These are phyloP conservation scores for Alfaro cultratus DNA, from an alignment of 2,797 vertebrate genomes.

Conservation along the genomic window DNA sequence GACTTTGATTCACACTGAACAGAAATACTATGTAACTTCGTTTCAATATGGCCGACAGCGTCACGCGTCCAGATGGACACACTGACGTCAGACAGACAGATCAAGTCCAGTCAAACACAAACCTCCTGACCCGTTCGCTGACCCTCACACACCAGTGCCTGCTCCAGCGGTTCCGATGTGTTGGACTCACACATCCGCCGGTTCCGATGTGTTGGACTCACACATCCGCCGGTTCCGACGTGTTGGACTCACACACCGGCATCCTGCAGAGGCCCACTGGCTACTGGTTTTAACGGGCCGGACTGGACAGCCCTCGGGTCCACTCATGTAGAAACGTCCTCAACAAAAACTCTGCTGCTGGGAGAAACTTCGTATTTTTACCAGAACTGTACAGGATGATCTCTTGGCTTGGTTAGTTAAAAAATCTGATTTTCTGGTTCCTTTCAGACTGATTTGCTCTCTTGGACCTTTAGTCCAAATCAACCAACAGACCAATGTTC, in stretches of 20 bases:
- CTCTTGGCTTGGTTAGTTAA: neutral
- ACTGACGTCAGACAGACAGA: constrained; percentile 35
- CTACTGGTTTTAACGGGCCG: constrained; percentile 47
- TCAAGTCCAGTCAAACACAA: constrained; percentile 50
- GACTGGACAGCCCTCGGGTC: constrained; percentile 32
- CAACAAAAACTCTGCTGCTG: neutral
- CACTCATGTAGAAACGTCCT: constrained; percentile 31
- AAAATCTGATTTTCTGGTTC: neutral
- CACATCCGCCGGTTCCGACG: neutral
- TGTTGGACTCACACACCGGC: constrained; percentile 29
- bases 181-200: no score
- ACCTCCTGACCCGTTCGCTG: constrained; percentile 58
- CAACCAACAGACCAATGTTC: no score
- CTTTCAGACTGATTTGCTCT: neutral
- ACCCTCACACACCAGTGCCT: constrained; percentile 56
- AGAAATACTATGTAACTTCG: neutral
- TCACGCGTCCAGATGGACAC: constrained; percentile 7
- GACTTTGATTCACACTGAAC: no score
- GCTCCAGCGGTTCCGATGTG: no score
- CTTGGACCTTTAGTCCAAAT: no score
- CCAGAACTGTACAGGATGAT: neutral
- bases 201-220: no score
- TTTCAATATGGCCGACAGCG: neutral
- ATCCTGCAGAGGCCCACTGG: constrained; percentile 54
- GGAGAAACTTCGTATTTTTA: neutral